Percentiles rank a stretch among this genome's conserved stretches.
Evolutionary conservation across 2,888 invertebrate species (phyloP).

Genomic region (Hesperia comma): DNA sequence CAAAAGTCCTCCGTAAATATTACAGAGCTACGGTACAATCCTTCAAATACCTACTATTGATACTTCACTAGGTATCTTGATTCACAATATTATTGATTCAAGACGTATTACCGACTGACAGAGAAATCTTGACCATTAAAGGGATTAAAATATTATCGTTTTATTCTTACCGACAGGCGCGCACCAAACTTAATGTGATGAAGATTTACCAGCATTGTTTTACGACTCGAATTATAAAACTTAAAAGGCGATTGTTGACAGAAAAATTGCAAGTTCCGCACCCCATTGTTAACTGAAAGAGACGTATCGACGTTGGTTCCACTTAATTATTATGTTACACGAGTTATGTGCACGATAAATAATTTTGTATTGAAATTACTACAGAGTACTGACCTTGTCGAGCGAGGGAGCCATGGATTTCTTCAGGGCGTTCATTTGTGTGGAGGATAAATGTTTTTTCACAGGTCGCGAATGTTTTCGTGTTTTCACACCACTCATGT

Average conservation of each 20-base stretch:
- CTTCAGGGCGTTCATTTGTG: background rate
- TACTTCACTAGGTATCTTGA: background rate
- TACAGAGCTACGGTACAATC: background rate
- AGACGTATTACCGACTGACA: background rate
- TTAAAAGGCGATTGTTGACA: slow-evolving; percentile 57
- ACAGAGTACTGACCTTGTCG: background rate
- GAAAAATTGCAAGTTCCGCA: slow-evolving; percentile 61
- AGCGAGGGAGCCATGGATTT: no score
- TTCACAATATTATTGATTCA: slow-evolving; percentile 1
- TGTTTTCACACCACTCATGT: background rate
- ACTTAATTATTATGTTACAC: slow-evolving; percentile 47
- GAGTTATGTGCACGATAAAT: background rate
- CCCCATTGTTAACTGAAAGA: slow-evolving; percentile 64
- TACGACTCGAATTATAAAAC: slow-evolving; percentile 61
- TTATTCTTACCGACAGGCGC: slow-evolving; percentile 4
- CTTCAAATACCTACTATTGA: background rate
- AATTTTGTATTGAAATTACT: background rate
- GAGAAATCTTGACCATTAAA: background rate
- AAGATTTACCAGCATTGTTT: slow-evolving; percentile 53
- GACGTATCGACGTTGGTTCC: slow-evolving; percentile 61
- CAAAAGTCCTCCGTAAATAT: no score
- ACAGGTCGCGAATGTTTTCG: background rate
- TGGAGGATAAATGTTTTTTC: background rate
- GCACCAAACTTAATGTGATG: slow-evolving; percentile 12
- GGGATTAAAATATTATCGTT: slow-evolving; percentile 18